phyloP scores from a whole-genome alignment of 2,113 vertebrate species.

The Menura novaehollandiae region DNA sequence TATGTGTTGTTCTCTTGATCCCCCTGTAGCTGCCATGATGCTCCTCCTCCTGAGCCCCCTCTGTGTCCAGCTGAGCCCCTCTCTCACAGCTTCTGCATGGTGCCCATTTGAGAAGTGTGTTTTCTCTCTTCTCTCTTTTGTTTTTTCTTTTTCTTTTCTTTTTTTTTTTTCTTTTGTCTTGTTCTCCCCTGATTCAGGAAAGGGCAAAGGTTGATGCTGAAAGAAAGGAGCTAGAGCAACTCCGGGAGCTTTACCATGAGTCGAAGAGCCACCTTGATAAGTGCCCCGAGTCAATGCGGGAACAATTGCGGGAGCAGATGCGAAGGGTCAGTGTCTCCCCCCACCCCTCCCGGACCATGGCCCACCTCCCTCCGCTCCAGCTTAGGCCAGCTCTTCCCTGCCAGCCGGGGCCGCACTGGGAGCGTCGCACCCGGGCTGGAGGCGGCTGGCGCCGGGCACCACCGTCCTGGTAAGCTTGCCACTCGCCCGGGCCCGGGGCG shows the following conservation, averaged over 20 bases:
- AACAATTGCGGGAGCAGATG: constrained; percentile 94
- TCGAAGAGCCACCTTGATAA: constrained; percentile 94
- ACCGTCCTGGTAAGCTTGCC: constrained; percentile 32
- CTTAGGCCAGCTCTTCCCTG: constrained; percentile 35
- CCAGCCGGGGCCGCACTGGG: background rate
- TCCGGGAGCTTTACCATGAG: constrained; percentile 87
- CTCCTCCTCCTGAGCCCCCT: background rate
- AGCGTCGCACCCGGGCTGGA: constrained; percentile 1
- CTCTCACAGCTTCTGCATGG: constrained; percentile 74
- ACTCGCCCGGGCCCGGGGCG: background rate
- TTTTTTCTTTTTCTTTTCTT: background rate
- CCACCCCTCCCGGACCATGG: constrained; percentile 49
- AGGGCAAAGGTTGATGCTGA: constrained; percentile 92
- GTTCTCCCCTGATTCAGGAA: constrained; percentile 82
- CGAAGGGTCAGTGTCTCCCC: constrained; percentile 90
- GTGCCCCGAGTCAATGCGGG: constrained; percentile 94
- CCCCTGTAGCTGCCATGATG: background rate
- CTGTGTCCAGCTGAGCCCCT: background rate
- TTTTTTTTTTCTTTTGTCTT: constrained; percentile 31
- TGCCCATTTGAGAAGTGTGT: constrained; percentile 81
- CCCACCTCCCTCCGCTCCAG: constrained; percentile 42
- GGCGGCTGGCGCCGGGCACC: constrained; percentile 9
- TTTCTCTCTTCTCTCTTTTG: constrained; percentile 61
- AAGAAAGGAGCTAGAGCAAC: constrained; percentile 88
- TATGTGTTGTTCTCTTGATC: fast-evolving